These are phyloP conservation scores for Drosophila pallidifrons DNA, from an alignment of 1,140 invertebrate genomes.

Conservation along the genomic window DNA sequence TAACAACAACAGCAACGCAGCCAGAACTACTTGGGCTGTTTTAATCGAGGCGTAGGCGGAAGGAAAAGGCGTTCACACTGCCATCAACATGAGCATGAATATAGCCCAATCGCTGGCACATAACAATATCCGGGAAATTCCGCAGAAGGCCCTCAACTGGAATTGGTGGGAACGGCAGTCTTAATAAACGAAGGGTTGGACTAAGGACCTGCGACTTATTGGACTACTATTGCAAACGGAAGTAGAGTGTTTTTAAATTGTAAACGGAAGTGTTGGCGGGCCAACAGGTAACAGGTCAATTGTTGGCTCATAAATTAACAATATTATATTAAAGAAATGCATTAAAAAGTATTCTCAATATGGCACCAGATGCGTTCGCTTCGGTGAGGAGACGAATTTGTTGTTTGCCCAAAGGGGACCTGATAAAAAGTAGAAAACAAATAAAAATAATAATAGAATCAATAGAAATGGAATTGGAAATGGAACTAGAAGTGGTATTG, in stretches of 20 bases:
- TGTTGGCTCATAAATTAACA: slow-evolving; percentile 2
- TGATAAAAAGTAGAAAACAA: slow-evolving; percentile 40
- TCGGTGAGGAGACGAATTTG: background rate
- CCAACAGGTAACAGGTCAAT: slow-evolving; percentile 55
- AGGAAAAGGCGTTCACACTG: slow-evolving; percentile 75
- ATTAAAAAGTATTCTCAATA: background rate
- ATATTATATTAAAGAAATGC: background rate
- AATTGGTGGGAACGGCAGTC: slow-evolving; percentile 54
- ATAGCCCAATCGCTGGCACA: slow-evolving; percentile 36
- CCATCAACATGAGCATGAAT: slow-evolving; percentile 8
- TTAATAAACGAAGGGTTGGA: slow-evolving; percentile 28
- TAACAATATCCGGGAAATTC: slow-evolving; percentile 82
- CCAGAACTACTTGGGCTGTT: slow-evolving; percentile 8
- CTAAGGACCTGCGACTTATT: slow-evolving; percentile 62
- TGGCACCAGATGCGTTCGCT: slow-evolving; percentile 3
- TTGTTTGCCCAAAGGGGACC: slow-evolving; percentile 14
- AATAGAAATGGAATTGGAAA: slow-evolving; percentile 40
- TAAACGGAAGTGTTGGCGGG: slow-evolving; percentile 32
- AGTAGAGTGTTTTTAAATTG: slow-evolving; percentile 72
- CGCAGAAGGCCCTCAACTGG: slow-evolving; percentile 42
- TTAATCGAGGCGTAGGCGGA: slow-evolving; percentile 59
- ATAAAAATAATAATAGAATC: slow-evolving; percentile 31
- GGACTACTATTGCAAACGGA: slow-evolving; percentile 64
- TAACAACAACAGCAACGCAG: slow-evolving; percentile 25
- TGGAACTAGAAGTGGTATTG: slow-evolving; percentile 51